Conservation (phyloP, 1,140 invertebrate species). For the Bombus superbus region DNA sequence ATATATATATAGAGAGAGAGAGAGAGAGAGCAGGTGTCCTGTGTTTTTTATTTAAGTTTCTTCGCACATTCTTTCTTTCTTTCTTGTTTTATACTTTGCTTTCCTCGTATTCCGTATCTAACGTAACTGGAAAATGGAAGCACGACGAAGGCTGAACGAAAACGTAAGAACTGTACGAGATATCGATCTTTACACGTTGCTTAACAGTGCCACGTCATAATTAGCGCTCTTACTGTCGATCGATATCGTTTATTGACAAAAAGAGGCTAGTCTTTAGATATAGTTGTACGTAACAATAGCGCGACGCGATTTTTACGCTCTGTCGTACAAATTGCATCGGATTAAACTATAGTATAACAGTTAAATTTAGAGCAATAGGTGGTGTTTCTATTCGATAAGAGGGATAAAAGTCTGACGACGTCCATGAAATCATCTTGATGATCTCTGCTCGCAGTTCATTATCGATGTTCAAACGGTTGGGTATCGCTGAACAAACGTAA, state of each 20-base stretch:
- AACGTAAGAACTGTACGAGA: background rate
- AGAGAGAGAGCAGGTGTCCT: background rate
- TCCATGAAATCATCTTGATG: background rate
- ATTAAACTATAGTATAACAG: background rate
- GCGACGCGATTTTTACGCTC: background rate
- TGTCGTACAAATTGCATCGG: background rate
- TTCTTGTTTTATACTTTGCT: background rate
- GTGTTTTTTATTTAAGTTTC: background rate
- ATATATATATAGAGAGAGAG: too few relatives aligned
- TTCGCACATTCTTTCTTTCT: background rate
- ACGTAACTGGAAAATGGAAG: too few relatives aligned
- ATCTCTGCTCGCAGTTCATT: background rate
- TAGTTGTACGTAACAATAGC: constrained; percentile 4
- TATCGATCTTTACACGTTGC: background rate
- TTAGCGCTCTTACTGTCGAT: background rate
- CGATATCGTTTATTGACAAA: constrained; percentile 24
- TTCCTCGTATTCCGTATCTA: background rate
- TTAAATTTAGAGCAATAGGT: constrained; percentile 17
- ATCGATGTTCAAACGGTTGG: background rate
- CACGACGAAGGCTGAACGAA: too few relatives aligned
- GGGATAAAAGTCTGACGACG: background rate
- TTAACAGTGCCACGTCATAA: background rate
- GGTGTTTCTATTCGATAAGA: background rate
- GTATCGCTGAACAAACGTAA: too few relatives aligned
- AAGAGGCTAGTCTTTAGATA: background rate